Base-by-base conservation (phyloP, 1,140 invertebrate genomes). In the Plodia interpunctella region DNA sequence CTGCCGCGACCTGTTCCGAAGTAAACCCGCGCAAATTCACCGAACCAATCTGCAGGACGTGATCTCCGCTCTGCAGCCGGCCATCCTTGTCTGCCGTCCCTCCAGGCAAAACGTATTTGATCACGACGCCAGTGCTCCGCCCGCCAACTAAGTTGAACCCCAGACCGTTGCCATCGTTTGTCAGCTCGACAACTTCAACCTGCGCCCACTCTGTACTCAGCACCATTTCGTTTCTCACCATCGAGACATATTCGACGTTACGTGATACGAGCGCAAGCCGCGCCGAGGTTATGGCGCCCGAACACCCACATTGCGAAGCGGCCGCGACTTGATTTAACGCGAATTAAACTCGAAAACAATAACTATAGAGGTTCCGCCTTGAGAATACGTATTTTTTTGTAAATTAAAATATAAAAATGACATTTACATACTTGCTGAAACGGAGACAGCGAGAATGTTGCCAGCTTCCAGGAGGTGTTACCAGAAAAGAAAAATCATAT, bases 91-190 rank as follows among this genome's bases (percentile, higher is more conserved):
- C 97, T 15, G 97, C 97, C 8, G 97, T 95, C 69, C 97, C 96
- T 18, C 97, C 97, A 11, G 97, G 97, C 17, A 98, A 91, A 53
- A 99, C 95, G 56, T 96, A 97, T 88, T 99, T 99, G 58, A 99
- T 96, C 8, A 99, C 97, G 55, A 99, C 98, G n/a, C 97, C 98
- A 18, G 97, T 98, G 81, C 96, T 98, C 52, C 96, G 91, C 8
- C 97, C 97, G 53, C 97, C 98, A 65, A 98, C 97, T 66, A 99
- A 96, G 55, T 98, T 98, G 90, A 99, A 99, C 56, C 93, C 93
- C 38, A 93, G 82, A n/a, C 93, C 93, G 69, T 92, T 93, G 55
- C 93, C 93, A 94, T 97, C 96, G 86, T 97, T 97, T 57, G 94
- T 91, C 60, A 97, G 91, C 87, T 97, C 96, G 78, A 97, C 95